These are phyloP conservation scores for Drosophila suzukii DNA, from an alignment of 1,140 invertebrate genomes.

Conservation along the genomic window DNA sequence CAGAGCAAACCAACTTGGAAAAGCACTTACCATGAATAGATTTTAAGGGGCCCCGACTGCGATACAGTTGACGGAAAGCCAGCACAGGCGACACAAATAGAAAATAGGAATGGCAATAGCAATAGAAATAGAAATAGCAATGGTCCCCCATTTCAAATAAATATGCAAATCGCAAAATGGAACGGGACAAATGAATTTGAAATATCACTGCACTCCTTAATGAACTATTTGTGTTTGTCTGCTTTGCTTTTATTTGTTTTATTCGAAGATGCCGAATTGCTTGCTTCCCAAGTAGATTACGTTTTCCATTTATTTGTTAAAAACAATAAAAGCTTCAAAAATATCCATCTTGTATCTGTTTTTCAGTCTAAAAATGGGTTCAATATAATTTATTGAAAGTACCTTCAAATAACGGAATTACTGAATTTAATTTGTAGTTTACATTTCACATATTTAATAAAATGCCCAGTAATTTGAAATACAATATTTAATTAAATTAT, in stretches of 20 bases:
- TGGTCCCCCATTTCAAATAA: slow-evolving; percentile 21
- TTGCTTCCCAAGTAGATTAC: not conserved
- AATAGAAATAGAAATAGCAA: too few relatives aligned
- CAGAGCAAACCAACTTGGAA: slow-evolving; percentile 67
- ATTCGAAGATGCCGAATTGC: slow-evolving; percentile 10
- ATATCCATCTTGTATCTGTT: not conserved
- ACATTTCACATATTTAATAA: too few relatives aligned
- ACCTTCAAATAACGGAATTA: too few relatives aligned
- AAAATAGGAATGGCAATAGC: too few relatives aligned
- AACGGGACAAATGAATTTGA: slow-evolving; percentile 19
- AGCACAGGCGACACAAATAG: not conserved
- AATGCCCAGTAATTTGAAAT: too few relatives aligned
- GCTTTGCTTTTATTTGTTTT: slow-evolving; percentile 15
- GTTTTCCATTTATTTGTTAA: not conserved
- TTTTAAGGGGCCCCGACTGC: slow-evolving; percentile 28
- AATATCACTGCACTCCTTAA: slow-evolving; percentile 26
- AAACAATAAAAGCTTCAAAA: not conserved
- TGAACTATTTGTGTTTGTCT: slow-evolving; percentile 25
- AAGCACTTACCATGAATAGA: slow-evolving; percentile 62
- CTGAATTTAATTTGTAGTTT: too few relatives aligned
- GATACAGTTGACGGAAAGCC: slow-evolving; percentile 3
- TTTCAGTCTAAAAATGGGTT: too few relatives aligned
- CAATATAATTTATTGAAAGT: too few relatives aligned
- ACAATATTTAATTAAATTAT: too few relatives aligned
- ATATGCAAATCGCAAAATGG: slow-evolving; percentile 49